Evolutionary conservation across 2,797 vertebrate genomes (phyloP).

Genomic region (Aphelocoma californica): DNA sequence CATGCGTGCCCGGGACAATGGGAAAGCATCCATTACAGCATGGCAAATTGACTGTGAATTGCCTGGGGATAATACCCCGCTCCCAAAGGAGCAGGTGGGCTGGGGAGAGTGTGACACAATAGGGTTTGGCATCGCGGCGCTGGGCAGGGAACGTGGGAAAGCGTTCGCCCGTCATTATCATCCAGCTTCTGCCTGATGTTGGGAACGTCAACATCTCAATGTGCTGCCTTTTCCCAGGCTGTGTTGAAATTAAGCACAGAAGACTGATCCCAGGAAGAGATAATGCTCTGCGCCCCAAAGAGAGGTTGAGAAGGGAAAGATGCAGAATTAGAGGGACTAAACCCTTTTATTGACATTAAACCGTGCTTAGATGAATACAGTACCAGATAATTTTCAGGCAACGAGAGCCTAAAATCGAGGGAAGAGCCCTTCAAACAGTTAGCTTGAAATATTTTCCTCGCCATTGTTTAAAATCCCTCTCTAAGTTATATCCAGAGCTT

Average conservation of each 20-base stretch:
- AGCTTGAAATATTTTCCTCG: neutral
- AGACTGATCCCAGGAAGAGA: slow-evolving; percentile 45
- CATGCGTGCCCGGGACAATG: slow-evolving; percentile 71
- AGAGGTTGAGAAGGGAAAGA: slow-evolving; percentile 27
- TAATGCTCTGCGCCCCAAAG: neutral
- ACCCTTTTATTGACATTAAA: slow-evolving; percentile 56
- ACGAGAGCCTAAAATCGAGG: neutral
- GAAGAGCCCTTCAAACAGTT: neutral
- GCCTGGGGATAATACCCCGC: slow-evolving; percentile 78
- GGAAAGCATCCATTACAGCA: slow-evolving; percentile 77
- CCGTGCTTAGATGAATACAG: slow-evolving; percentile 66
- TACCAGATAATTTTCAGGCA: slow-evolving; percentile 48
- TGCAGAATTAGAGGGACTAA: slow-evolving; percentile 43
- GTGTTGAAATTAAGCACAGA: neutral
- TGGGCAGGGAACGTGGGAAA: slow-evolving; percentile 78
- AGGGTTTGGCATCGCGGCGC: slow-evolving; percentile 28
- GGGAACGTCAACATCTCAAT: slow-evolving; percentile 65
- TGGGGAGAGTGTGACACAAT: slow-evolving; percentile 70
- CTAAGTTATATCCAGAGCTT: neutral
- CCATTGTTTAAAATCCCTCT: neutral
- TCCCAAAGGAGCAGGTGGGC: slow-evolving; percentile 83
- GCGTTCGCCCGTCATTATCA: slow-evolving; percentile 67
- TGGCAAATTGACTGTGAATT: slow-evolving; percentile 81
- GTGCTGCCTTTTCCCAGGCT: slow-evolving; percentile 76
- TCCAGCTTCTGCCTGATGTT: slow-evolving; percentile 65